Conservation (phyloP, 92 coral and sea anemone genomes). For the Blastomussa wellsi region DNA sequence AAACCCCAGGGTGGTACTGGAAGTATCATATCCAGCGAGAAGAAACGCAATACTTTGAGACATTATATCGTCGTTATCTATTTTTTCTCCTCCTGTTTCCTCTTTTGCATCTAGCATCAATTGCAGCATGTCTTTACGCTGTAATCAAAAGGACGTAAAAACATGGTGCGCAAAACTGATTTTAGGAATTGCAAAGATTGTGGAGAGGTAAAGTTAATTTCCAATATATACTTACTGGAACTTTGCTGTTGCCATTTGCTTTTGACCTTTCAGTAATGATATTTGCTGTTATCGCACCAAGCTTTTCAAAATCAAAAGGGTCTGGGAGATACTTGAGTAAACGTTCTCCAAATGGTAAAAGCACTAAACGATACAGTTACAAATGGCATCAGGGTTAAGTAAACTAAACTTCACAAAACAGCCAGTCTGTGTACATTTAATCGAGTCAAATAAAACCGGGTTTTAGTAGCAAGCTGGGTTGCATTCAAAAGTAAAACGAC, state of each 20-base stretch:
- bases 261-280: constrained; percentile 35
- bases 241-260: constrained; percentile 10
- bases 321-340: constrained; percentile 17
- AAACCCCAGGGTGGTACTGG: constrained; percentile 37
- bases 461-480: no score
- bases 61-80: constrained; percentile 34
- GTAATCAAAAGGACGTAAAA: neutral
- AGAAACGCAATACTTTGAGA: constrained; percentile 30
- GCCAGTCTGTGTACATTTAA: no score
- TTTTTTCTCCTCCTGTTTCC: constrained; percentile 27
- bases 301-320: constrained; percentile 5
- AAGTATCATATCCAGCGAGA: constrained; percentile 37
- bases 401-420: no score
- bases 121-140: constrained; percentile 37
- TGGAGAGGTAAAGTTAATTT: no score
- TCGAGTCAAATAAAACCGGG: no score
- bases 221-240: constrained; percentile 3
- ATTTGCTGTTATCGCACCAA: constrained; percentile 31
- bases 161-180: neutral
- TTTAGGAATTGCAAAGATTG: neutral
- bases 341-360: constrained; percentile 31
- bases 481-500: no score
- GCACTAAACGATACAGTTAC: neutral
- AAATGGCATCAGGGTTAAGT: no score
- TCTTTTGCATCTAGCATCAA: constrained; percentile 41